Evolutionary conservation across 2,797 vertebrate genomes (phyloP).

Genomic region (Anguilla obscura): DNA sequence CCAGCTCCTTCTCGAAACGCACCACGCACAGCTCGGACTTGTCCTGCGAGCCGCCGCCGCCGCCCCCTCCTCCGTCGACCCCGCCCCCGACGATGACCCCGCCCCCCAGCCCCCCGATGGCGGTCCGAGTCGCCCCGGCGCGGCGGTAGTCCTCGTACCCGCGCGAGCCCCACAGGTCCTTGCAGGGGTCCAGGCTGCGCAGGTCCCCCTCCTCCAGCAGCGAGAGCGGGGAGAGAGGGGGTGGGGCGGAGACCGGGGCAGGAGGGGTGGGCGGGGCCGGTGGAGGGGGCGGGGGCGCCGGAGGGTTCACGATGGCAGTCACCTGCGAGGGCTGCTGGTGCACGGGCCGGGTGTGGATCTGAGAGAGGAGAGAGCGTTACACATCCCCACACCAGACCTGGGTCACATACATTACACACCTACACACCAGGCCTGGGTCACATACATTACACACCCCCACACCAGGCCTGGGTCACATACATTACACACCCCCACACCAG

Average conservation of each 20-base stretch:
- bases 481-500: too few relatives aligned
- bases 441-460: too few relatives aligned
- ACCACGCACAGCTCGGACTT: constrained; percentile 80
- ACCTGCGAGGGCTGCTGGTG: constrained; percentile 72
- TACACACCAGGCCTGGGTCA: neutral
- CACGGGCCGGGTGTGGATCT: constrained; percentile 72
- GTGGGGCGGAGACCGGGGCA: constrained; percentile 62
- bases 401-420: neutral
- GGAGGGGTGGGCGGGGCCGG: constrained; percentile 59
- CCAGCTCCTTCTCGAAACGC: constrained; percentile 83
- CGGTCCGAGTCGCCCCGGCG: constrained; percentile 73
- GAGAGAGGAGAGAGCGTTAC: constrained; percentile 13
- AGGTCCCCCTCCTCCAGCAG: constrained; percentile 81
- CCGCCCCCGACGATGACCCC: constrained; percentile 68
- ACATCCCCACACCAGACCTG: neutral
- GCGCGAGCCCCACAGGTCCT: constrained; percentile 82
- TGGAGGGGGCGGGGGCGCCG: constrained; percentile 65
- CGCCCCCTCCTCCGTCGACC: constrained; percentile 52
- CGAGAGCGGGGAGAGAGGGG: constrained; percentile 73
- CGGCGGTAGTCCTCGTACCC: constrained; percentile 88
- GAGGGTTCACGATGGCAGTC: constrained; percentile 71
- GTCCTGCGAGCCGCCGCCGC: constrained; percentile 65
- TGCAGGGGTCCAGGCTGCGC: constrained; percentile 76
- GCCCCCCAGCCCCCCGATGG: constrained; percentile 74
- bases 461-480: too few relatives aligned